These are phyloP conservation scores for Bhutanitis thaidina DNA, from an alignment of 2,888 invertebrate species.

Conservation along the genomic window DNA sequence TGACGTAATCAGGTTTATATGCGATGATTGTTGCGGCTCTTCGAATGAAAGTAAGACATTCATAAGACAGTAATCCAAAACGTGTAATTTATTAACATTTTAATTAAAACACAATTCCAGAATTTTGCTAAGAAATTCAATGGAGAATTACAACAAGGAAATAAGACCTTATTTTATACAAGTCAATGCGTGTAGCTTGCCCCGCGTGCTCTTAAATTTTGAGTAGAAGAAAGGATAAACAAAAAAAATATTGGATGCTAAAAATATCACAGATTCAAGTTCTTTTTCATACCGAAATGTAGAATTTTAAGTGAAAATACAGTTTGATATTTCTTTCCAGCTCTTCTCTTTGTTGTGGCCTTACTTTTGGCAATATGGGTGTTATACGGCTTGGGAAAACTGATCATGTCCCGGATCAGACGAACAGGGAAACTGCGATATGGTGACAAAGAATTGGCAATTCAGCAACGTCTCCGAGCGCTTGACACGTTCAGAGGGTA, in stretches of 20 bases:
- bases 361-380: constrained; percentile 55
- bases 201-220: too few relatives aligned
- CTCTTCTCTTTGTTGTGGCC: constrained; percentile 58
- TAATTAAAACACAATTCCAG: too few relatives aligned
- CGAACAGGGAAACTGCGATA: constrained; percentile 68
- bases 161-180: too few relatives aligned
- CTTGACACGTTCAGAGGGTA: constrained; percentile 91
- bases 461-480: constrained; percentile 76
- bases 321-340: constrained; percentile 33
- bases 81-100: too few relatives aligned
- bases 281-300: too few relatives aligned
- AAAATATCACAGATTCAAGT: too few relatives aligned
- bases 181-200: too few relatives aligned
- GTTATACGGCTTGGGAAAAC: constrained; percentile 54
- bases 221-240: too few relatives aligned
- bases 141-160: too few relatives aligned
- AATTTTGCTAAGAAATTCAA: too few relatives aligned
- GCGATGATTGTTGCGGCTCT: neutral
- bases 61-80: too few relatives aligned
- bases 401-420: constrained; percentile 64
- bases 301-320: neutral
- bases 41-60: neutral
- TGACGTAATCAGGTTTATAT: neutral
- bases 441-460: constrained; percentile 71
- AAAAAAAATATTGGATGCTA: too few relatives aligned